phyloP scores from a whole-genome alignment of 2,888 invertebrate genomes.

The Eustalomyia histrio region DNA sequence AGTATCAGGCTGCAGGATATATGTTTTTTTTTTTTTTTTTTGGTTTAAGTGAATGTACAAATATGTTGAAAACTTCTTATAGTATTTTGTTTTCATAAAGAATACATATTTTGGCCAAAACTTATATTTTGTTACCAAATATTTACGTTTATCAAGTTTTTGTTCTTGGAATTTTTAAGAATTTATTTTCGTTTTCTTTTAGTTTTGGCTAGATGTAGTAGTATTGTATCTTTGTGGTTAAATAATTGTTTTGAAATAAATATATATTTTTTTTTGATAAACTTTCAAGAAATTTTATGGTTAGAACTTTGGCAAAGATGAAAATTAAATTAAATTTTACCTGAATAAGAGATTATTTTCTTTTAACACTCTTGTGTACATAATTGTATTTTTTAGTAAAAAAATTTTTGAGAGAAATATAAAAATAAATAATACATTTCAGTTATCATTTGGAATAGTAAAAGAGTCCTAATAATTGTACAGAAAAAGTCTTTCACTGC shows the following conservation, averaged over 20 bases:
- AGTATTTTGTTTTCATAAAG: not conserved
- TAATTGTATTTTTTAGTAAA: no score
- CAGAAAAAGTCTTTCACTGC: no score
- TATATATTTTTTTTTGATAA: conserved; percentile 6
- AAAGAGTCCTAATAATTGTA: no score
- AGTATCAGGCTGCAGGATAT: conserved; percentile 34
- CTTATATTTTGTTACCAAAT: not conserved
- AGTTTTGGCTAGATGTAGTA: not conserved
- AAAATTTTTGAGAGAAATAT: no score
- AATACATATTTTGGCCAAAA: not conserved
- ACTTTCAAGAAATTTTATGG: not conserved
- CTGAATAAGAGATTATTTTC: not conserved
- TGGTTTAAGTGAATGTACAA: not conserved
- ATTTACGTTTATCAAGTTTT: not conserved
- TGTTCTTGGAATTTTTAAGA: not conserved
- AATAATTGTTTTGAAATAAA: conserved; percentile 7
- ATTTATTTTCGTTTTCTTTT: not conserved
- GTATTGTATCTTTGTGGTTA: conserved; percentile 1
- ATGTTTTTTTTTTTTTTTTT: not conserved
- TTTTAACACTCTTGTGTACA: no score
- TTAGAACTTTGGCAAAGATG: not conserved
- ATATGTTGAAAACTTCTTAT: not conserved
- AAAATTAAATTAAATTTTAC: not conserved
- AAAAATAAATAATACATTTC: no score
- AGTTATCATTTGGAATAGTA: no score